Evolutionary conservation across 2,797 vertebrate genomes (phyloP), one percentile per base, ranked within the genome.

Genomic region (Semotilus atromaculatus): DNA sequence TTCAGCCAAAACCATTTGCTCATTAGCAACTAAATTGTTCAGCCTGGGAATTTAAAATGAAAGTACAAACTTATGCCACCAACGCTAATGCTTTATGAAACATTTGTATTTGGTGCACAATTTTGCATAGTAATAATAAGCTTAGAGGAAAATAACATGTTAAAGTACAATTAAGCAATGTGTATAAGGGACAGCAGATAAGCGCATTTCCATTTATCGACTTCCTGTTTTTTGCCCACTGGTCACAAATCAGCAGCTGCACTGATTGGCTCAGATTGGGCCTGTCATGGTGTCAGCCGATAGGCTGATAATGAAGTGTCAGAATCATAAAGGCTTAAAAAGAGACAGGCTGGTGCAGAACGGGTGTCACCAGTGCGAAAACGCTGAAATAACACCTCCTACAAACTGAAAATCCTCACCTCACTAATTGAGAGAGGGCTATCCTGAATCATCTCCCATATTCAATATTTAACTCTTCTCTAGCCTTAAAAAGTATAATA

Each of bases 301-400:
- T 74, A 87, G 82, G 77, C 82, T 86, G 84, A 88, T 88, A 91
- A 91, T 91, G 70, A 89, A 86, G 73, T 89, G 88, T 90, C 87
- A 88, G 80, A 55, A 14, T 51, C 34, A 81, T 83, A 68, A 77
- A 88, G 58, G 84, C 45, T 66, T 74, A 82, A 85, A 83, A 72
- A 86, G 79, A 88, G 86, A 80, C 26, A 80, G 73, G 43, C 34
- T 13, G 81, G n/a, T 58, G 29, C 51, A 67, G 76, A 76, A n/a
- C 11, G 31, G 48, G 82, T 81, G 82, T 81, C 72, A 84, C 64
- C 71, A 43, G 55, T 85, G 64, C 26, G 80, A 64, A 87, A 86
- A 89, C n/a, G 43, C 51, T 84, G 29, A 87, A 87, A 76, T 86
- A 82, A 81, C 75, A 79, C 75, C 67, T 62, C 21, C 29, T 38